A percentile compares a stretch with the other conserved stretches of the same genome.
Conservation (phyloP, 2,113 vertebrate genomes). For the Oncorhynchus nerka region DNA sequence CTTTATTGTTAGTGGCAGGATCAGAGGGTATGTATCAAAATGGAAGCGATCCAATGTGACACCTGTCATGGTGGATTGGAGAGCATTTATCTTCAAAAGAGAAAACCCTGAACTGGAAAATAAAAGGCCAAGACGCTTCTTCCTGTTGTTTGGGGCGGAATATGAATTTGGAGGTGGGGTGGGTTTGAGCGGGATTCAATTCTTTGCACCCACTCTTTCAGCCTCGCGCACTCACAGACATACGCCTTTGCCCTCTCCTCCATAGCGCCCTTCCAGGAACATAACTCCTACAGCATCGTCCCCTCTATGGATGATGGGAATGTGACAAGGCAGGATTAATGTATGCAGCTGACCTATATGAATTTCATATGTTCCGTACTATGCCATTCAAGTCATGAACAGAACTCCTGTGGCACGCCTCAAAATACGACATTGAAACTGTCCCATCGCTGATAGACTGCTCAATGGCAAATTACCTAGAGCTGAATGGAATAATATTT, state of each 20-base stretch:
- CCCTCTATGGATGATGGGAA: constrained; percentile 28
- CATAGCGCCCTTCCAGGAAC: constrained; percentile 1
- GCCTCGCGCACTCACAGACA: not conserved
- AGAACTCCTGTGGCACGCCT: constrained; percentile 33
- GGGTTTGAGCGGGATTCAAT: constrained; percentile 1
- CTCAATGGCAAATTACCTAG: constrained; percentile 41
- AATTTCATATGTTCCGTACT: constrained; percentile 50
- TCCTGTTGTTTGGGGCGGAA: constrained; percentile 61
- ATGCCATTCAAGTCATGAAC: constrained; percentile 28
- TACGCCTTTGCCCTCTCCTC: constrained; percentile 1
- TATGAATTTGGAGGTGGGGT: constrained; percentile 55
- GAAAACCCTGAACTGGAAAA: constrained; percentile 82
- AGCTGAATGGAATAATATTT: constrained; percentile 58
- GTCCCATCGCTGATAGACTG: constrained; percentile 38
- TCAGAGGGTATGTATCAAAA: constrained; percentile 78
- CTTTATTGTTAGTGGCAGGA: constrained; percentile 79
- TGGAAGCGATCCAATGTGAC: constrained; percentile 75
- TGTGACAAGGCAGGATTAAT: constrained; percentile 53
- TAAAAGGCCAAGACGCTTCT: constrained; percentile 75
- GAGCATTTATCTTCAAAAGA: constrained; percentile 75
- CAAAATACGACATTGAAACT: constrained; percentile 42
- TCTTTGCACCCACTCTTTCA: not conserved
- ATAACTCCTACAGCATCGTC: constrained; percentile 8
- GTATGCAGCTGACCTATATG: constrained; percentile 59
- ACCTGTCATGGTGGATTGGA: constrained; percentile 76